phyloP scores from a whole-genome alignment of 2,888 invertebrate species.

The Linhomoeus sp. region DNA sequence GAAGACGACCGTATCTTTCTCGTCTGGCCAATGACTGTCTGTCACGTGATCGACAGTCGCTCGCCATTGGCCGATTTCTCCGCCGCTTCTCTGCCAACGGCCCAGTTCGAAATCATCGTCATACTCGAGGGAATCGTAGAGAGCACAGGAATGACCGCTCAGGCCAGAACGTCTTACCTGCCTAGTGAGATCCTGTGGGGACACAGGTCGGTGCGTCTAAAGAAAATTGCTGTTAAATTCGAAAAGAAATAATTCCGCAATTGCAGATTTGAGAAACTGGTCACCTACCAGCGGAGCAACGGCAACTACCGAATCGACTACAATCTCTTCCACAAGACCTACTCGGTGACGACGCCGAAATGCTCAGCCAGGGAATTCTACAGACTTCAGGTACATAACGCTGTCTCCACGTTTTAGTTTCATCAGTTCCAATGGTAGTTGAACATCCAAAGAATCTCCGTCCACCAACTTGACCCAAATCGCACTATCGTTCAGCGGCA shows the following conservation, averaged over 20 bases:
- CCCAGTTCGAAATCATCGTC: slow-evolving; percentile 20
- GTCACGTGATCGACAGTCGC: slow-evolving; percentile 14
- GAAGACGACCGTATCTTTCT: slow-evolving; percentile 68
- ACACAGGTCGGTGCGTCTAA: slow-evolving; percentile 35
- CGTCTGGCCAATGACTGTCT: slow-evolving; percentile 18
- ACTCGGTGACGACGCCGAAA: slow-evolving; percentile 70
- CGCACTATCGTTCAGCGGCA: too few species aligned
- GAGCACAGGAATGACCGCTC: slow-evolving; percentile 22
- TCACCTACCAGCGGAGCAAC: slow-evolving; percentile 45
- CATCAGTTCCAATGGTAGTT: too few species aligned
- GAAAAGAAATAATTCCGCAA: too few species aligned
- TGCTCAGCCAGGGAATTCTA: slow-evolving; percentile 65
- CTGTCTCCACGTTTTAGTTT: too few species aligned
- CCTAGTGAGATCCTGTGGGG: slow-evolving; percentile 72
- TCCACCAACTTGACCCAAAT: too few species aligned
- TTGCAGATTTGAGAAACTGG: slow-evolving; percentile 53
- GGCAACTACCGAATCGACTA: slow-evolving; percentile 47
- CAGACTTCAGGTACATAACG: slow-evolving; percentile 16
- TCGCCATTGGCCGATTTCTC: slow-evolving; percentile 15
- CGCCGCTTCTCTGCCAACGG: slow-evolving; percentile 10
- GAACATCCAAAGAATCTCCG: too few species aligned
- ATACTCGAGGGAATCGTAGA: slow-evolving; percentile 20
- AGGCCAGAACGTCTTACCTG: slow-evolving; percentile 50
- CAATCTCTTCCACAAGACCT: slow-evolving; percentile 69
- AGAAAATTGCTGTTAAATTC: too few species aligned